These are phyloP conservation scores for Corythaeola cristata DNA, from an alignment of 2,113 vertebrate genomes.

Conservation along the genomic window DNA sequence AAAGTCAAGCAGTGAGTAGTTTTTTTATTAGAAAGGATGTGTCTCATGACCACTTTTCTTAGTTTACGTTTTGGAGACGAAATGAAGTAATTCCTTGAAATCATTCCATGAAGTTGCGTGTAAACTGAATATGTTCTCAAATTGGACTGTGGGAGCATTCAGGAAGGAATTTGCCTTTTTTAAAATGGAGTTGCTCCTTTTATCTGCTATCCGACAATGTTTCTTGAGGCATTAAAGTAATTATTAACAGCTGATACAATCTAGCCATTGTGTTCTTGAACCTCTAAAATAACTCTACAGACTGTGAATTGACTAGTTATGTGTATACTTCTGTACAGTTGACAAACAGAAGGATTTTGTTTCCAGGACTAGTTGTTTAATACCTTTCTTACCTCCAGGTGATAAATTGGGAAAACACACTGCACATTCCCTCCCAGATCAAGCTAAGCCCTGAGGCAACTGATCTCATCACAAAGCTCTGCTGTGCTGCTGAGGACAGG, in stretches of 20 bases:
- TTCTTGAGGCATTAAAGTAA: background rate
- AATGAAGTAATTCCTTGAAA: background rate
- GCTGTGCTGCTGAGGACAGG: slow-evolving; percentile 91
- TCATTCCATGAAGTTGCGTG: background rate
- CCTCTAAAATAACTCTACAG: background rate
- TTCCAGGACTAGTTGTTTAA: background rate
- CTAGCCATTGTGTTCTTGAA: background rate
- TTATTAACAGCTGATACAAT: background rate
- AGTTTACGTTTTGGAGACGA: background rate
- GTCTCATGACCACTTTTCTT: background rate
- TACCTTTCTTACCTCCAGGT: slow-evolving; percentile 78
- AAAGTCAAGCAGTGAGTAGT: background rate
- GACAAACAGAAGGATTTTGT: background rate
- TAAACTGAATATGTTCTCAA: background rate
- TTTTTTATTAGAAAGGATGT: background rate
- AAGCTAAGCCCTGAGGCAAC: slow-evolving; percentile 90
- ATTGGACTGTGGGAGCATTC: background rate
- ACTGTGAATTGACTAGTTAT: background rate
- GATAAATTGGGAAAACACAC: slow-evolving; percentile 96
- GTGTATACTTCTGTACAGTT: background rate
- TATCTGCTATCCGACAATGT: background rate
- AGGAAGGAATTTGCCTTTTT: background rate
- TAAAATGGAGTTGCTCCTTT: background rate
- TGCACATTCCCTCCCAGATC: slow-evolving; percentile 93
- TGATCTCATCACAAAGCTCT: slow-evolving; percentile 93